phyloP scores from a whole-genome alignment of 2,797 vertebrate species.

The Erethizon dorsatum region DNA sequence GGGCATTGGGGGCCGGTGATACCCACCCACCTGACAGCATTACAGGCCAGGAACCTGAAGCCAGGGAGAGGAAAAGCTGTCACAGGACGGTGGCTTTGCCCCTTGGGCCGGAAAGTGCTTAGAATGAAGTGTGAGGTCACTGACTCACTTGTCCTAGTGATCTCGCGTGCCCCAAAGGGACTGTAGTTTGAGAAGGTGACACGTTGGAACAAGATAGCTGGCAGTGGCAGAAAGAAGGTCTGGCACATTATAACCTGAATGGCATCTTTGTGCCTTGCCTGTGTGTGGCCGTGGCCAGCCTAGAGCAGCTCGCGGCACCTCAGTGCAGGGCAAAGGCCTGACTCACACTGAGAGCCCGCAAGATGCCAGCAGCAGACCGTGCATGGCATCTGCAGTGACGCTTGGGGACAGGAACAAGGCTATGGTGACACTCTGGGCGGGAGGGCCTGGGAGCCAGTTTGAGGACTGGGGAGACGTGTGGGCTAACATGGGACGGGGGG shows the following conservation, averaged over 20 bases:
- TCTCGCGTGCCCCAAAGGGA: not conserved
- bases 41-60: not conserved
- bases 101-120: not conserved
- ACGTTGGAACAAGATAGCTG: not conserved
- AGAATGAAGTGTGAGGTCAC: not conserved
- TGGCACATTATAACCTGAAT: not conserved
- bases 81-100: not conserved
- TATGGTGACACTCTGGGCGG: not conserved
- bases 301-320: not conserved
- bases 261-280: not conserved
- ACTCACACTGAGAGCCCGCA: not conserved
- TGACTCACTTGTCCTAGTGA: too few species aligned
- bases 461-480: not conserved
- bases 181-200: not conserved
- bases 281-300: not conserved
- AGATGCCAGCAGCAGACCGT: not conserved
- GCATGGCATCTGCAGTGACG: fast-evolving
- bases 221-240: not conserved
- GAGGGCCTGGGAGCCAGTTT: not conserved
- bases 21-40: not conserved
- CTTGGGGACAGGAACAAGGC: not conserved
- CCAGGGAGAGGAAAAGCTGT: not conserved
- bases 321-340: not conserved
- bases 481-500: not conserved
- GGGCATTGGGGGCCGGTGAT: not conserved